These are phyloP conservation scores for Alectoris magna DNA, from an alignment of 2,797 vertebrate species.

Conservation along the genomic window DNA sequence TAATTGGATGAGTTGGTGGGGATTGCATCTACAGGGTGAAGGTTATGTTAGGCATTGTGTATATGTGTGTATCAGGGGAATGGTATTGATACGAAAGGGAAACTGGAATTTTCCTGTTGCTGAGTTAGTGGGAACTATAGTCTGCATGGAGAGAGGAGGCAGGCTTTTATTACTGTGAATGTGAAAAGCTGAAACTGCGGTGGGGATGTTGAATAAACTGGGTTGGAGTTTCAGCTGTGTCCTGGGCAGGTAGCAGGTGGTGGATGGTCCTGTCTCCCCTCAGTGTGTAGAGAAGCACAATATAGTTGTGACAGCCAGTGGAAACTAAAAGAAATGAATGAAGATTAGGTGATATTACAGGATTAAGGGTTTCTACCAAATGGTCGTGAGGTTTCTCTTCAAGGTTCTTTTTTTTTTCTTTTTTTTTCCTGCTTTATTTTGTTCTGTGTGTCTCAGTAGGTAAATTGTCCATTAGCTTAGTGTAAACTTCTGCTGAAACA, in stretches of 20 bases:
- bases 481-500: not conserved
- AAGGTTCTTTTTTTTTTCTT: not conserved
- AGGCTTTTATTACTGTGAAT: conserved; percentile 3
- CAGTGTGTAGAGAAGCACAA: not conserved
- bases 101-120: conserved; percentile 41
- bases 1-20: not conserved
- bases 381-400: not conserved
- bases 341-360: not conserved
- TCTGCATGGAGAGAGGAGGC: not conserved
- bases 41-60: not conserved
- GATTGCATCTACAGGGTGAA: not conserved
- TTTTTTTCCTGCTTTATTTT: not conserved
- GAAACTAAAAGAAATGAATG: not conserved
- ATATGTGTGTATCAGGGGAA: conserved; percentile 6
- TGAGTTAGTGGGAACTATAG: conserved; percentile 25
- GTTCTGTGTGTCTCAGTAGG: not conserved
- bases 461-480: conserved; percentile 14
- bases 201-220: not conserved
- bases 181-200: not conserved
- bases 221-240: not conserved
- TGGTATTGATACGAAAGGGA: conserved; percentile 56
- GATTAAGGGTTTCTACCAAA: not conserved
- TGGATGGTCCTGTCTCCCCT: not conserved
- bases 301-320: not conserved
- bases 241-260: not conserved